A percentile compares a stretch with the other conserved stretches of the same genome.
These are phyloP conservation scores for Arenaria interpres DNA, from an alignment of 2,113 vertebrate genomes.

Conservation along the genomic window DNA sequence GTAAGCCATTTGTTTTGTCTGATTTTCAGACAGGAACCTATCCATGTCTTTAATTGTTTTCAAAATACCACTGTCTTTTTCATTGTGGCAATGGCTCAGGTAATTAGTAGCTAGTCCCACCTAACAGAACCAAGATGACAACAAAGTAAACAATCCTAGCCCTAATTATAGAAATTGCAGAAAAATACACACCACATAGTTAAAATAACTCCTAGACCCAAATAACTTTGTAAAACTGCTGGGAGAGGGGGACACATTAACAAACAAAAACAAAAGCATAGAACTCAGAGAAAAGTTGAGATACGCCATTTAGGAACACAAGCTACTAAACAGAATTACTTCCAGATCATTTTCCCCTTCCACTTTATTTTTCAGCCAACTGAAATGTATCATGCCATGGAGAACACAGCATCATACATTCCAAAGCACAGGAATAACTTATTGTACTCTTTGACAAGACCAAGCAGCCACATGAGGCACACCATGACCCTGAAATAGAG, in stretches of 20 bases:
- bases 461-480: neutral
- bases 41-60: neutral
- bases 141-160: neutral
- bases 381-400: neutral
- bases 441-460: neutral
- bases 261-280: neutral
- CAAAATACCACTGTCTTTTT: neutral
- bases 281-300: neutral
- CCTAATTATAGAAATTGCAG: neutral
- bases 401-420: neutral
- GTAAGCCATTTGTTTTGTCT: neutral
- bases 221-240: neutral
- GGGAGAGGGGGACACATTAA: neutral
- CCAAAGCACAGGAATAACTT: neutral
- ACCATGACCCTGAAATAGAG: neutral
- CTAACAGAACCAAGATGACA: neutral
- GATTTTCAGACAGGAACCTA: neutral
- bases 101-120: neutral
- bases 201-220: neutral
- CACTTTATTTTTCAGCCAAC: neutral
- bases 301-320: accelerated
- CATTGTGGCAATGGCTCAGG: neutral
- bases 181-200: neutral
- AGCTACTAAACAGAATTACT: neutral
- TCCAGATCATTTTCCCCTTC: neutral